Evolutionary conservation across 2,113 vertebrate genomes (phyloP).

Genomic region (Sprattus sprattus): DNA sequence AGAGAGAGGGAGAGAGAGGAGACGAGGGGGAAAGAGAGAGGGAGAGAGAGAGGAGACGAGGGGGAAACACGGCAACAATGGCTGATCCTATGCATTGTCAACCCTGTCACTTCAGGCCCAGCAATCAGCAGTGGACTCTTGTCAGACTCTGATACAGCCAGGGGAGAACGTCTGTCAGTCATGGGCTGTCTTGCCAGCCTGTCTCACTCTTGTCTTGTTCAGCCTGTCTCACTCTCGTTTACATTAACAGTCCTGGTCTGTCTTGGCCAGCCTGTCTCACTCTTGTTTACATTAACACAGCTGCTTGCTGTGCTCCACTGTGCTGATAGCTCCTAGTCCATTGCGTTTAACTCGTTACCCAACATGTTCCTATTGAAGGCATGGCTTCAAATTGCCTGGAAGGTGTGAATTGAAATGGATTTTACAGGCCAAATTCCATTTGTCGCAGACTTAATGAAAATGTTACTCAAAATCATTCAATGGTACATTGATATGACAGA

Average conservation of each 20-base stretch:
- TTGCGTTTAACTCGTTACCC: background rate
- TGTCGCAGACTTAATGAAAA: too few relatives aligned
- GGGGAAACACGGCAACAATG: background rate
- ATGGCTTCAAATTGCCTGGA: too few relatives aligned
- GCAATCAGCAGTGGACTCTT: background rate
- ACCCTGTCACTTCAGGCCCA: background rate
- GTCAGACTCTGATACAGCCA: background rate
- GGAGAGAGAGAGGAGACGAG: conserved; percentile 15
- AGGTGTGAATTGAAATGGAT: too few relatives aligned
- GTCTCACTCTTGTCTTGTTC: too few relatives aligned
- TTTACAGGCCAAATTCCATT: too few relatives aligned
- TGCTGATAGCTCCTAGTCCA: background rate
- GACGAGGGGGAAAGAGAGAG: conserved; percentile 13
- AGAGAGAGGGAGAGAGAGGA: conserved; percentile 6
- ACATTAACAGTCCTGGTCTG: too few relatives aligned
- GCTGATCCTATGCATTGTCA: background rate
- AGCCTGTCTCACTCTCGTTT: too few relatives aligned
- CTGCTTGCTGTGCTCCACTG: background rate
- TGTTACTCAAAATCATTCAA: too few relatives aligned
- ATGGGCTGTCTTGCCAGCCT: background rate
- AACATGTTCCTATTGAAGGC: background rate
- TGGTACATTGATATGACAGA: too few relatives aligned
- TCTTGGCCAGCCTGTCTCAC: too few relatives aligned
- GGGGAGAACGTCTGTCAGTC: background rate
- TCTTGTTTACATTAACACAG: too few relatives aligned